Evolutionary conservation across 2,113 vertebrate genomes (phyloP).

Genomic region (Eulemur rufifrons): DNA sequence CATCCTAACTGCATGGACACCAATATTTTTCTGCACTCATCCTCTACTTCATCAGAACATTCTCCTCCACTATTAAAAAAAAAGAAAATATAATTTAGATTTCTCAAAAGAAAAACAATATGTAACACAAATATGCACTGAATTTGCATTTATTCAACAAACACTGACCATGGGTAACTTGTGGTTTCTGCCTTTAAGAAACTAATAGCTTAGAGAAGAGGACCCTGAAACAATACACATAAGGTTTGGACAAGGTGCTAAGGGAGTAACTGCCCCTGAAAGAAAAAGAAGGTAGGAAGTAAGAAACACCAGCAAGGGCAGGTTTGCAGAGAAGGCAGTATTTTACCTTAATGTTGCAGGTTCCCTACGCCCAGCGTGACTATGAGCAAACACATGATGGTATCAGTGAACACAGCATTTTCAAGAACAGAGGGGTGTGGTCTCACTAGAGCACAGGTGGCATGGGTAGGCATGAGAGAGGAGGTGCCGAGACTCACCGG

Average conservation of each 20-base stretch:
- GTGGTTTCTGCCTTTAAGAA: constrained; percentile 31
- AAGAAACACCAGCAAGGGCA: background rate
- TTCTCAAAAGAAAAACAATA: background rate
- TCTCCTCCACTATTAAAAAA: background rate
- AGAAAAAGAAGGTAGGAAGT: background rate
- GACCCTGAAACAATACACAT: constrained; percentile 12
- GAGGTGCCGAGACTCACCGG: background rate
- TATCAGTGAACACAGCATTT: background rate
- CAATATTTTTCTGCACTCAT: background rate
- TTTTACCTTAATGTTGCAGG: background rate
- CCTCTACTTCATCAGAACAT: background rate
- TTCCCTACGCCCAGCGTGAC: background rate
- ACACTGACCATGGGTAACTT: background rate
- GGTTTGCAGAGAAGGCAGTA: background rate
- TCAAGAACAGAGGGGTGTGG: background rate
- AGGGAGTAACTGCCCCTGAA: background rate
- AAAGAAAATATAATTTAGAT: background rate
- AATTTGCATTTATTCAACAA: constrained; percentile 16
- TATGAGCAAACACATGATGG: background rate
- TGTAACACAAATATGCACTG: background rate
- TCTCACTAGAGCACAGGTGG: background rate
- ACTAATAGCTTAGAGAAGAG: background rate
- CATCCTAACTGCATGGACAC: background rate
- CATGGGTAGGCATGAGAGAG: background rate
- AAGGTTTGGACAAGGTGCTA: background rate